These are phyloP conservation scores for Cheirogaleus medius DNA, from an alignment of 2,113 vertebrate genomes.

Conservation along the genomic window DNA sequence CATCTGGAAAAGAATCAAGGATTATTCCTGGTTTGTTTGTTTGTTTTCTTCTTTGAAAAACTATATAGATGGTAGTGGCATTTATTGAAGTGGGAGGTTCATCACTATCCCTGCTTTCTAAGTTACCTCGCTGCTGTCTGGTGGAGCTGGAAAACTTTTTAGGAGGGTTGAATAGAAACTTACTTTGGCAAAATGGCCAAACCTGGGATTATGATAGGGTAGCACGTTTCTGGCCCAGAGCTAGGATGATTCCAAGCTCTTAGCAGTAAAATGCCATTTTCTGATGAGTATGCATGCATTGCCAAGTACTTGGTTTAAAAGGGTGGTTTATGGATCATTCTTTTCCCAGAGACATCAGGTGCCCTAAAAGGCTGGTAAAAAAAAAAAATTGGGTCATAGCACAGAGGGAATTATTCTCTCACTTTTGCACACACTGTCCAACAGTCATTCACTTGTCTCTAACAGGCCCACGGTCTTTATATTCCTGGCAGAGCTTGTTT, in stretches of 20 bases:
- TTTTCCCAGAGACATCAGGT: constrained; percentile 37
- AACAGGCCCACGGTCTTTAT: not conserved
- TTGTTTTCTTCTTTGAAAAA: not conserved
- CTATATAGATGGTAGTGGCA: not conserved
- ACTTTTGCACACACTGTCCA: not conserved
- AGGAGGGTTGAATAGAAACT: not conserved
- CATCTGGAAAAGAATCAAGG: not conserved
- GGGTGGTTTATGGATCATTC: not conserved
- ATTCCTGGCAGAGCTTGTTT: constrained; percentile 11
- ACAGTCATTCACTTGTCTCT: not conserved
- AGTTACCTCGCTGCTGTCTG: not conserved
- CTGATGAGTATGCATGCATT: not conserved
- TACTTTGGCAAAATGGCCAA: not conserved
- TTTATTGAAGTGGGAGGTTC: not conserved
- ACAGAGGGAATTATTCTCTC: constrained; percentile 25
- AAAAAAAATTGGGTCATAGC: not conserved
- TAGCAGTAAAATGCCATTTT: constrained; percentile 43
- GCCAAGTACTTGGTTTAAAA: constrained; percentile 40
- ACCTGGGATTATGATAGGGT: not conserved
- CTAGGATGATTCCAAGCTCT: constrained; percentile 16
- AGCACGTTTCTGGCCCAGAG: not conserved
- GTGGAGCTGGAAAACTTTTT: not conserved
- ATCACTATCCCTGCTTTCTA: not conserved
- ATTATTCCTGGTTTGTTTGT: not conserved
- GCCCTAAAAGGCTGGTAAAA: not conserved